Evolutionary conservation across 1,140 invertebrate species (phyloP).

Genomic region (Pseudachorutes palmiensis): DNA sequence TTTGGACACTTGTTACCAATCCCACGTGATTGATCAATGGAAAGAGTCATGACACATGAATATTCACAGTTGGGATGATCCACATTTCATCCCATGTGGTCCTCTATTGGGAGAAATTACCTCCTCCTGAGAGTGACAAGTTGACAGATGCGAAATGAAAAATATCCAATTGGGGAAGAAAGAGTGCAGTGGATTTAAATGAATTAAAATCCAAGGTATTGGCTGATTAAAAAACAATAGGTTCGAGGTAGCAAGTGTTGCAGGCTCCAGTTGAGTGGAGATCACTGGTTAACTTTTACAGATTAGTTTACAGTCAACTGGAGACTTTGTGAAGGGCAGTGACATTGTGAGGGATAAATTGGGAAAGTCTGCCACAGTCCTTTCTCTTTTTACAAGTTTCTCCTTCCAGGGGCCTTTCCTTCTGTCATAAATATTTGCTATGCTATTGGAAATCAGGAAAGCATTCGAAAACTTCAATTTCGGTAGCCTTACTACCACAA

Average conservation of each 20-base stretch:
- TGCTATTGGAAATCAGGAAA: too few relatives aligned
- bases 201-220: slow-evolving; percentile 10
- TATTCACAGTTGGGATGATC: neutral
- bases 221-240: neutral
- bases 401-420: neutral
- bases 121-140: slow-evolving; percentile 5
- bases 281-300: neutral
- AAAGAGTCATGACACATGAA: too few relatives aligned
- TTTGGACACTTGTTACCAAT: too few relatives aligned
- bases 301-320: slow-evolving; percentile 11
- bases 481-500: neutral
- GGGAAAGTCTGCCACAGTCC: too few relatives aligned
- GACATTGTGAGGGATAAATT: neutral
- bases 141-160: slow-evolving; percentile 3
- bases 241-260: slow-evolving; percentile 1
- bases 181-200: neutral
- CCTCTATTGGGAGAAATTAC: neutral
- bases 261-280: neutral
- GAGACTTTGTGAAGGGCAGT: neutral
- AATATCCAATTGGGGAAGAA: slow-evolving; percentile 2
- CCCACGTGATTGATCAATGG: too few relatives aligned
- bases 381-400: too few relatives aligned
- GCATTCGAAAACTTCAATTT: neutral
- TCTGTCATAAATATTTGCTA: neutral
- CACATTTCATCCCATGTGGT: neutral